Evolutionary conservation across 2,888 invertebrate genomes (phyloP).

Genomic region (Boloria selene): DNA sequence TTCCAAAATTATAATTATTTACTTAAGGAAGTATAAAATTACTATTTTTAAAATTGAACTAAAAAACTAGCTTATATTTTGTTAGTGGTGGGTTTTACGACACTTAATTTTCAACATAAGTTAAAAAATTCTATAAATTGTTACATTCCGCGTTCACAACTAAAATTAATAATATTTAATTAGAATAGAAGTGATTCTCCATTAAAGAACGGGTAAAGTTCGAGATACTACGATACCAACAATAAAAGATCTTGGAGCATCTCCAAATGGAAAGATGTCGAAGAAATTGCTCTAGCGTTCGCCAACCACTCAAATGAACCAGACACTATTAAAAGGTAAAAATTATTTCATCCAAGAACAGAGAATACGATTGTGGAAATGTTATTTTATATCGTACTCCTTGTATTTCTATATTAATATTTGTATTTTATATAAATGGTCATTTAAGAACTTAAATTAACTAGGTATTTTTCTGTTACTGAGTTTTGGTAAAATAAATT

Average conservation of each 20-base stretch:
- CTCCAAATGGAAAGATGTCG: constrained; percentile 71
- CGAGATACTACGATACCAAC: constrained; percentile 52
- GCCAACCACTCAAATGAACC: constrained; percentile 47
- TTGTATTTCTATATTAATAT: too few species aligned
- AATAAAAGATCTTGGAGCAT: constrained; percentile 71
- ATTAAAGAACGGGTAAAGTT: constrained; percentile 56
- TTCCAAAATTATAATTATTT: too few species aligned
- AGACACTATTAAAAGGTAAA: constrained; percentile 53
- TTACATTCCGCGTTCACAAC: too few species aligned
- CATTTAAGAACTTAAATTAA: too few species aligned
- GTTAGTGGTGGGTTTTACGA: too few species aligned
- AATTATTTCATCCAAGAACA: constrained; percentile 45
- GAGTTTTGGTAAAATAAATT: too few species aligned
- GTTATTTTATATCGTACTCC: constrained; percentile 12
- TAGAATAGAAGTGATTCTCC: constrained; percentile 46
- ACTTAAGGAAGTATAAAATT: too few species aligned
- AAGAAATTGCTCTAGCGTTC: constrained; percentile 50
- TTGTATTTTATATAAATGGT: too few species aligned
- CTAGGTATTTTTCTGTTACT: neutral
- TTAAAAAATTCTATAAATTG: too few species aligned
- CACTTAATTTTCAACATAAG: too few species aligned
- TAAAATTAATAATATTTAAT: constrained; percentile 43
- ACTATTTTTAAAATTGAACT: too few species aligned
- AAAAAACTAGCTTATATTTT: too few species aligned
- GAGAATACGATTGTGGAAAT: constrained; percentile 13